Percentiles rank a stretch among this genome's conserved stretches.
These are phyloP conservation scores for Batillaria attramentaria DNA, from an alignment of 1,140 invertebrate genomes.

Conservation along the genomic window DNA sequence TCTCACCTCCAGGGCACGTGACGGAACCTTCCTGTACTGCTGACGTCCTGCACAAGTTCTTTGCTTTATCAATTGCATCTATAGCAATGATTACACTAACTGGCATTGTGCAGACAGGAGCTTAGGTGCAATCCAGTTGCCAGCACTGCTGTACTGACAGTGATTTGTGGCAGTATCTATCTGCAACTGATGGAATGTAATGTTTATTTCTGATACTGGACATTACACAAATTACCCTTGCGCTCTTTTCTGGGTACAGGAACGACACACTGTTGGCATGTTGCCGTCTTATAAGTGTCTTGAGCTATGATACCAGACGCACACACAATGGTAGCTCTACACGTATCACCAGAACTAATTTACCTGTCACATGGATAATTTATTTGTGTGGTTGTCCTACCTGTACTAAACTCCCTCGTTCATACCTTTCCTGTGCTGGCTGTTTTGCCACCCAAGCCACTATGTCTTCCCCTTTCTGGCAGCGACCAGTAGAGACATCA, in stretches of 20 bases:
- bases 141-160: not conserved
- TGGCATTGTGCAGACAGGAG: too few species aligned
- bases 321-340: not conserved
- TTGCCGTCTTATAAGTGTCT: not conserved
- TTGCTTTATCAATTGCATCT: too few species aligned
- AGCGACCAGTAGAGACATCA: constrained; percentile 49
- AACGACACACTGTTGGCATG: not conserved
- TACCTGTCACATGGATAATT: not conserved
- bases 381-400: not conserved
- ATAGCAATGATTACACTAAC: too few species aligned
- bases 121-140: too few species aligned
- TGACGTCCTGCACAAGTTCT: too few species aligned
- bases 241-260: not conserved
- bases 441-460: constrained; percentile 46
- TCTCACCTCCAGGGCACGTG: constrained; percentile 50
- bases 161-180: too few species aligned
- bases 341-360: not conserved
- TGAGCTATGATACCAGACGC: not conserved
- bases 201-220: too few species aligned
- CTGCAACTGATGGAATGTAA: too few species aligned
- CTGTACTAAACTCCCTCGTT: not conserved
- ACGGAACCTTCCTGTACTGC: constrained; percentile 28
- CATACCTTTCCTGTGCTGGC: constrained; percentile 20
- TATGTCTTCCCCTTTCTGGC: constrained; percentile 38
- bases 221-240: not conserved